phyloP scores from a whole-genome alignment of 2,888 invertebrate species.

The Phalangium opilio region DNA sequence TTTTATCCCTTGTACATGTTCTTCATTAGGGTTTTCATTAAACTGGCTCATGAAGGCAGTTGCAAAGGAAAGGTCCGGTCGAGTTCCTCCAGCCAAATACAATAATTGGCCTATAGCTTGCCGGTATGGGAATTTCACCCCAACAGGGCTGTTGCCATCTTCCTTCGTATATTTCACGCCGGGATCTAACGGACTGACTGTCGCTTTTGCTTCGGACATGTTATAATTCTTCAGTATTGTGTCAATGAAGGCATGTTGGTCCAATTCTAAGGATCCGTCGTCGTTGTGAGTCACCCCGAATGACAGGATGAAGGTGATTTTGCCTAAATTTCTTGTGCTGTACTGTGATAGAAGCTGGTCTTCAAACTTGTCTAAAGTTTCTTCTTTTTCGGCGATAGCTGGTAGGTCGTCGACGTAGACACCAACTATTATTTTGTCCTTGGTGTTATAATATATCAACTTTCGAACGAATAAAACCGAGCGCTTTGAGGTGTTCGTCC shows the following conservation, averaged over 20 bases:
- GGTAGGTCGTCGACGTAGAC: constrained; percentile 7
- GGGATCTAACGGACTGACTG: no score
- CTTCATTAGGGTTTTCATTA: no score
- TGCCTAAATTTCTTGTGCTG: constrained; percentile 1
- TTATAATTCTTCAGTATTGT: constrained; percentile 6
- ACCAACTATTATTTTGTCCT: background rate
- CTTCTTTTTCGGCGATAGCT: constrained; percentile 2
- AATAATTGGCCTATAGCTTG: no score
- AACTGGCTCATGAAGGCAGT: no score
- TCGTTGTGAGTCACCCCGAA: background rate
- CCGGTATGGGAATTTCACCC: no score
- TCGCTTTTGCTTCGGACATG: no score
- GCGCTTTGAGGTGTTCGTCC: background rate
- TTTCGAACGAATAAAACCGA: background rate
- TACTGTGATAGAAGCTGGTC: background rate
- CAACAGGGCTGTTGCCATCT: no score
- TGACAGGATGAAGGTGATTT: background rate
- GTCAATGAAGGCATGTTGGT: constrained; percentile 3
- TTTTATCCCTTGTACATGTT: no score
- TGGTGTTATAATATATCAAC: constrained; percentile 4
- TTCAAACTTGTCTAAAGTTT: constrained; percentile 3
- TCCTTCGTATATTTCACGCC: no score
- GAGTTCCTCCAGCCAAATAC: no score
- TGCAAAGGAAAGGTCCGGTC: no score
- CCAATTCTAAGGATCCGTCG: constrained; percentile 3